Evolutionary conservation across 2,113 vertebrate genomes (phyloP).

Genomic region (Morone saxatilis): DNA sequence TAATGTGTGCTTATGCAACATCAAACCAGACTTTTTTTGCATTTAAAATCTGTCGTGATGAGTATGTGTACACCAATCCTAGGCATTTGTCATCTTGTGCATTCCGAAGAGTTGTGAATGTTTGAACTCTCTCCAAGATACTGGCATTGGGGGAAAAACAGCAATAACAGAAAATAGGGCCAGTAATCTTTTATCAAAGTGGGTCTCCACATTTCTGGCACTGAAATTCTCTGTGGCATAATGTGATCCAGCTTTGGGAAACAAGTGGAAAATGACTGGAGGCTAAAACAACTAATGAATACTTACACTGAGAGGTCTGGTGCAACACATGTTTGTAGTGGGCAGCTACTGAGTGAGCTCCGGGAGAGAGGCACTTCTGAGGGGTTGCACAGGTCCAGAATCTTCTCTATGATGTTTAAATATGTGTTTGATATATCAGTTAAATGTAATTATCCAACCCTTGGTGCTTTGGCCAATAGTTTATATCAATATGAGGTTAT

Average conservation of each 20-base stretch:
- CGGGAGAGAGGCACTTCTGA: slow-evolving; percentile 29
- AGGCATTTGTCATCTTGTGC: slow-evolving; percentile 58
- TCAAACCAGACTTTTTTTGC: not conserved
- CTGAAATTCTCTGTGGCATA: slow-evolving; percentile 78
- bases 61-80: slow-evolving; percentile 15
- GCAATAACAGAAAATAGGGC: slow-evolving; percentile 73
- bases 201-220: slow-evolving; percentile 74
- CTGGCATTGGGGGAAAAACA: slow-evolving; percentile 27
- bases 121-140: slow-evolving; percentile 73
- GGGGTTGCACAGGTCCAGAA: slow-evolving; percentile 23
- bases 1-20: not conserved
- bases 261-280: slow-evolving; percentile 85
- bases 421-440: not conserved
- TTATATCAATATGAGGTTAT: not conserved
- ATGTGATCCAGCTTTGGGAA: slow-evolving; percentile 83
- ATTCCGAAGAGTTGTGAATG: slow-evolving; percentile 64
- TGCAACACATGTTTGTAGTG: slow-evolving; percentile 78
- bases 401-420: slow-evolving; percentile 22
- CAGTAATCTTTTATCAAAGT: slow-evolving; percentile 81
- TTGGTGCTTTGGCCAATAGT: slow-evolving; percentile 20
- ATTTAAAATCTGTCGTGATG: not conserved
- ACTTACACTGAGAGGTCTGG: slow-evolving; percentile 74
- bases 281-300: slow-evolving; percentile 83
- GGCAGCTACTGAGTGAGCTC: slow-evolving; percentile 72
- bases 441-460: not conserved